A percentile compares a stretch with the other conserved stretches of the same genome.
phyloP scores from a whole-genome alignment of 2,797 vertebrate species.

The Acanthopagrus latus region DNA sequence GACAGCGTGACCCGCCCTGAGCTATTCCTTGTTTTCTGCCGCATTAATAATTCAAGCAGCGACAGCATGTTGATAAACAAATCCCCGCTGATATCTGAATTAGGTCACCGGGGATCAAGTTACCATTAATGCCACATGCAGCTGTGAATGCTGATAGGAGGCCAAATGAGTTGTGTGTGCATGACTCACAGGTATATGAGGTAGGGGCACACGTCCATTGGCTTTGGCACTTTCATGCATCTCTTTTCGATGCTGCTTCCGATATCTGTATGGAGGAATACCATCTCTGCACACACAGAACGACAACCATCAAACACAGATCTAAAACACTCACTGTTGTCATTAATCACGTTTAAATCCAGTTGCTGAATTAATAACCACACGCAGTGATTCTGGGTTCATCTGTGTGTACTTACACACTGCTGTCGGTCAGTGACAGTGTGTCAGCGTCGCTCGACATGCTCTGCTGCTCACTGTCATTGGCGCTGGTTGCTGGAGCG shows the following conservation, averaged over 20 bases:
- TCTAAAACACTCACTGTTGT: too few relatives aligned
- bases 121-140: slow-evolving; percentile 75
- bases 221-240: slow-evolving; percentile 98
- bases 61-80: background rate
- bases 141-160: slow-evolving; percentile 23
- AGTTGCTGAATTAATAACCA: background rate
- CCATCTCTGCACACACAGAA: slow-evolving; percentile 87
- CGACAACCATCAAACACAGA: slow-evolving; percentile 13
- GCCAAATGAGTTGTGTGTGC: background rate
- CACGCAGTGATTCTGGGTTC: background rate
- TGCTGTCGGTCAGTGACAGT: slow-evolving; percentile 96
- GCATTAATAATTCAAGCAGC: background rate
- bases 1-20: background rate
- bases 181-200: slow-evolving; percentile 95
- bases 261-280: slow-evolving; percentile 93
- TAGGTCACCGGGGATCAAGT: background rate
- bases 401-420: slow-evolving; percentile 88
- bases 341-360: background rate
- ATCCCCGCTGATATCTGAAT: background rate
- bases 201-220: slow-evolving; percentile 95
- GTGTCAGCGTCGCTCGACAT: slow-evolving; percentile 97
- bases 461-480: slow-evolving; percentile 98
- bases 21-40: background rate
- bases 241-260: slow-evolving; percentile 95
- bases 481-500: slow-evolving; percentile 94